Conservation (phyloP, 2,888 invertebrate species). For the Ophonus ardosiacus region DNA sequence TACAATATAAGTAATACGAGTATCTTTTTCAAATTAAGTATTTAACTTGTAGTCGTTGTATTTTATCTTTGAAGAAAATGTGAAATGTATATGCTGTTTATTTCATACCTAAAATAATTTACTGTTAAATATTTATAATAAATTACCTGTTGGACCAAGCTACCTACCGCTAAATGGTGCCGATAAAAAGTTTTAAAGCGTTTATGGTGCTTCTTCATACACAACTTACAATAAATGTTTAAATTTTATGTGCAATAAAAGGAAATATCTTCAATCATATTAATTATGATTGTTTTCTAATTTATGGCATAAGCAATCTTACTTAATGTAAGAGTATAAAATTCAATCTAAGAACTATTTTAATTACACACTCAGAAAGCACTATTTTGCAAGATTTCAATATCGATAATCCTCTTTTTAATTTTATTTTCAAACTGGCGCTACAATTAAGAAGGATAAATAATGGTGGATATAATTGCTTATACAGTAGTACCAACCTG, state of each 20-base stretch:
- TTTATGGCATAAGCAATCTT: not conserved
- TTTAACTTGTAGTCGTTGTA: no score
- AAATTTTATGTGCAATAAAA: not conserved
- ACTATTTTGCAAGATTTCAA: not conserved
- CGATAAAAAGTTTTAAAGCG: no score
- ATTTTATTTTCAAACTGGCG: not conserved
- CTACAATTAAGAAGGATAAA: conserved; percentile 16
- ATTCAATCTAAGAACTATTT: not conserved
- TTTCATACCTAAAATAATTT: no score
- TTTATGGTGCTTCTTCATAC: no score
- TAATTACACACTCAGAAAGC: no score
- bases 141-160: no score
- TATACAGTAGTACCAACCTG: not conserved
- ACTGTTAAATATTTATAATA: no score
- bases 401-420: not conserved
- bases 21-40: no score
- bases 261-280: not conserved
- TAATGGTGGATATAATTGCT: conserved; percentile 1
- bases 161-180: no score
- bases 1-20: no score
- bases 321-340: not conserved
- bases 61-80: no score
- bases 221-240: not conserved
- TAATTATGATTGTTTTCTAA: not conserved
- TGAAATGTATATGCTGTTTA: no score